Evolutionary conservation across 1,140 invertebrate species (phyloP), one percentile per base, ranked within the genome.

Genomic region (Drosophila funebris): DNA sequence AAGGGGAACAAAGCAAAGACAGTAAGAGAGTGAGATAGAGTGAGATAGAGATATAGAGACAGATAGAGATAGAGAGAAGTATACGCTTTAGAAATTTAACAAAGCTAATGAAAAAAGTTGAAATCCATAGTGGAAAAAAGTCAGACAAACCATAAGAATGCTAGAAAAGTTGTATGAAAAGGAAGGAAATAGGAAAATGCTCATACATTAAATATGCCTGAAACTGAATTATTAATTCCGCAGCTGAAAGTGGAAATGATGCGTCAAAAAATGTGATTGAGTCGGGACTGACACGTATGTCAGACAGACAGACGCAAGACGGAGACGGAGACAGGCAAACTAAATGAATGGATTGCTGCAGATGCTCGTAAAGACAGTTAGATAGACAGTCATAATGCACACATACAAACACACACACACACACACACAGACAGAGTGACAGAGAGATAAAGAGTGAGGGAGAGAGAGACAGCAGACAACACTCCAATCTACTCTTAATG

Each of bases 141-240:
- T 48, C 13, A n/a, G 4, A 4, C 24, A n/a, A n/a, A n/a, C 24
- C 24, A 27, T 5, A 18, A 2, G 24, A 9, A 31, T 24, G 5
- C 11, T 18, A 20, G 16, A 4, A 31, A 31, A 6, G 41, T n/a
- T n/a, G n/a, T n/a, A n/a, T n/a, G n/a, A n/a, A n/a, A 7, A 7
- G 37, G n/a, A 5, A n/a, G 54, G 4, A 52, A 52, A 43, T 18
- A 14, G 50, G 8, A 36, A 67, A 48, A 53, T 13, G 22, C 24
- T 24, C 44, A 7, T 41, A 46, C 73, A 83, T 83, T 75, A 71
- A 71, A 78, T 78, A 78, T 84, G 39, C 56, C 20, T 31, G 1
- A 27, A 71, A 33, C 11, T 85, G 73, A 80, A 85, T 80, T 70
- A 80, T 85, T 85, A 78, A 87, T 56, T 29, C 54, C 50, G 60